Percentiles rank a stretch among this genome's conserved stretches.
phyloP scores from a whole-genome alignment of 2,888 invertebrate species.

The Scaptomyza tumidula region DNA sequence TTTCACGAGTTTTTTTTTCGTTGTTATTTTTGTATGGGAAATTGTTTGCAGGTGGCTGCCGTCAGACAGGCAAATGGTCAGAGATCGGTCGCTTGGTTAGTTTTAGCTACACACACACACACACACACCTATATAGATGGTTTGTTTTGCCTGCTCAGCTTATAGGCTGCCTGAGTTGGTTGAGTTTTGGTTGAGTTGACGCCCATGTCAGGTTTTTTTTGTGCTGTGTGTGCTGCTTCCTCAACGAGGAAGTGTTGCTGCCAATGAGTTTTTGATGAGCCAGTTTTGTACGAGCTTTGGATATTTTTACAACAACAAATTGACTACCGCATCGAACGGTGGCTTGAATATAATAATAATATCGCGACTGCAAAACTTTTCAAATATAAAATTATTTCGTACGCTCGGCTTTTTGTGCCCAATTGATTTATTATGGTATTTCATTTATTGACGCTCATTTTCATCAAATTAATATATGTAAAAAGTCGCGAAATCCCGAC shows the following conservation, averaged over 20 bases:
- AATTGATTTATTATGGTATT: constrained; percentile 1
- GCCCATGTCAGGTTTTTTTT: constrained; percentile 31
- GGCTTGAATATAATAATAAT: constrained; percentile 5
- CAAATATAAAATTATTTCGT: not conserved
- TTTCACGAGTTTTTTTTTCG: constrained; percentile 57
- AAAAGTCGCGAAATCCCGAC: too few relatives aligned
- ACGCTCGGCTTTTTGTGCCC: not conserved
- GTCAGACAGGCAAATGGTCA: constrained; percentile 56
- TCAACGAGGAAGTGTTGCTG: constrained; percentile 55
- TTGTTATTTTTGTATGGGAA: constrained; percentile 51
- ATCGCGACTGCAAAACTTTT: not conserved
- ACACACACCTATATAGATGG: constrained; percentile 1
- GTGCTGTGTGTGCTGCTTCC: constrained; percentile 26
- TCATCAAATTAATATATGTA: not conserved
- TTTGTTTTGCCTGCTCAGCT: constrained; percentile 15
- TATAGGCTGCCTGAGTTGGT: constrained; percentile 28
- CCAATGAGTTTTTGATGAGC: constrained; percentile 53
- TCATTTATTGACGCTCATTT: not conserved
- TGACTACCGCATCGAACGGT: constrained; percentile 21
- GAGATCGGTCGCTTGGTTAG: constrained; percentile 44
- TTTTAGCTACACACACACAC: constrained; percentile 14
- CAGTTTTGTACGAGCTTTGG: constrained; percentile 15
- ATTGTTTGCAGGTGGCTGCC: constrained; percentile 77
- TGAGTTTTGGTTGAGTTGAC: constrained; percentile 28
- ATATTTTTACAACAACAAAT: not conserved